Evolutionary conservation across 2,113 vertebrate species (phyloP).

Genomic region (Pachypanchax playfairii): DNA sequence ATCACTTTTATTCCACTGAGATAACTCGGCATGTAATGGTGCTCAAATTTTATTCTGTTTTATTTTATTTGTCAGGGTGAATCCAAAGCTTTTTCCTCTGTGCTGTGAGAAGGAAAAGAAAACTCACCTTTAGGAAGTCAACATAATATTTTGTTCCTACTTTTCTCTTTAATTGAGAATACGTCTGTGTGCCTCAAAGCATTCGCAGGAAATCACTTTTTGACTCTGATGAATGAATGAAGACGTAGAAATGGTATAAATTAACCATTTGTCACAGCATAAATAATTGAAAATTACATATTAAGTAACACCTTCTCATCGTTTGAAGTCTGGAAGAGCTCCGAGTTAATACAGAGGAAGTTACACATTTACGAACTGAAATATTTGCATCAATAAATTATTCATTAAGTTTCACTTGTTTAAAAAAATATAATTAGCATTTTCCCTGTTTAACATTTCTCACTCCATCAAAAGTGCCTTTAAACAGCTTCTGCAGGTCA

Average conservation of each 20-base stretch:
- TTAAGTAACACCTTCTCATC: not conserved
- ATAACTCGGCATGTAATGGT: not conserved
- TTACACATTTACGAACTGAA: not conserved
- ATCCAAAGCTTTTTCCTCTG: not conserved
- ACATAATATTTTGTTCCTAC: not conserved
- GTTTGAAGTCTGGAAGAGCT: not conserved
- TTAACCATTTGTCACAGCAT: not conserved
- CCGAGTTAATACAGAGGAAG: not conserved
- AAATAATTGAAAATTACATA: not conserved
- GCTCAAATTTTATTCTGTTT: not conserved
- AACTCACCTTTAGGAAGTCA: not conserved
- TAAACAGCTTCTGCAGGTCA: not conserved
- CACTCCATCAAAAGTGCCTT: not conserved
- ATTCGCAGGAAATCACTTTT: not conserved
- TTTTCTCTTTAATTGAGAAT: not conserved
- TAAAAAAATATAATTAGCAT: not conserved
- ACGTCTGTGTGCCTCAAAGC: not conserved
- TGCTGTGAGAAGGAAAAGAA: not conserved
- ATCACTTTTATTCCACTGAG: not conserved
- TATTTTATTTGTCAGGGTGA: not conserved
- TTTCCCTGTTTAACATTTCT: not conserved
- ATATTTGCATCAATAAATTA: constrained; percentile 1
- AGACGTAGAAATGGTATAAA: not conserved
- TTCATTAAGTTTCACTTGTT: not conserved
- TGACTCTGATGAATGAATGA: not conserved